A percentile compares a stretch with the other conserved stretches of the same genome.
Conservation (phyloP, 64 coral and sea anemone species). For the Dendronephthya gigantea region DNA sequence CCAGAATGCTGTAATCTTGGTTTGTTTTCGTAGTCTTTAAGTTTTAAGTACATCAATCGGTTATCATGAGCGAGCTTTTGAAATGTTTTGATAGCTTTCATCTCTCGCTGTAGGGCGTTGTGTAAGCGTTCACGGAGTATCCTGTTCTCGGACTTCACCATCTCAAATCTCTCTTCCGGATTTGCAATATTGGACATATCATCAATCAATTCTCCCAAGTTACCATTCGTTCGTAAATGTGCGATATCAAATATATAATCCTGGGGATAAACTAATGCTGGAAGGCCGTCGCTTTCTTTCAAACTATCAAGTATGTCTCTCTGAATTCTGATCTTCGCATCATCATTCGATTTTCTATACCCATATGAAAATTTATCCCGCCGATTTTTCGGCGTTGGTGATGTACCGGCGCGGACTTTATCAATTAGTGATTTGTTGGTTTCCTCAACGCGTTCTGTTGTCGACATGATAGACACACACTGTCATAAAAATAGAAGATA, state of each 20-base stretch:
- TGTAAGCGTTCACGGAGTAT: slow-evolving; percentile 81
- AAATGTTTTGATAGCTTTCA: slow-evolving; percentile 95
- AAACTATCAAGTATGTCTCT: slow-evolving; percentile 5
- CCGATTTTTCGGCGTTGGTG: neutral
- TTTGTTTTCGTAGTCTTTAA: slow-evolving; percentile 62
- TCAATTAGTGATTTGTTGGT: neutral
- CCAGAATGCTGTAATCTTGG: neutral
- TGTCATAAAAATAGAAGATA: neutral
- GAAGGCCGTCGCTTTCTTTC: slow-evolving; percentile 4
- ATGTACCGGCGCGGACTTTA: neutral
- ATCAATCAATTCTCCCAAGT: slow-evolving; percentile 11
- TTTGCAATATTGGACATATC: slow-evolving; percentile 11
- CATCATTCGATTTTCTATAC: neutral
- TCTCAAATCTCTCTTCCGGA: slow-evolving; percentile 36
- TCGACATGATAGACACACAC: neutral
- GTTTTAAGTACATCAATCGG: slow-evolving; percentile 59
- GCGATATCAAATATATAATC: slow-evolving; percentile 19
- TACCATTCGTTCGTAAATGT: neutral
- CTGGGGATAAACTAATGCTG: neutral
- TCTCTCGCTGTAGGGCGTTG: slow-evolving; percentile 88
- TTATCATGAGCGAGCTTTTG: slow-evolving; percentile 85
- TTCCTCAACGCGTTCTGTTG: neutral
- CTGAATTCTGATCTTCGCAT: neutral
- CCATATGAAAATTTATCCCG: neutral
- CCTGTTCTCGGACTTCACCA: slow-evolving; percentile 86